Base-by-base conservation (phyloP, 2,888 invertebrate species). In the Apodemia duryi region DNA sequence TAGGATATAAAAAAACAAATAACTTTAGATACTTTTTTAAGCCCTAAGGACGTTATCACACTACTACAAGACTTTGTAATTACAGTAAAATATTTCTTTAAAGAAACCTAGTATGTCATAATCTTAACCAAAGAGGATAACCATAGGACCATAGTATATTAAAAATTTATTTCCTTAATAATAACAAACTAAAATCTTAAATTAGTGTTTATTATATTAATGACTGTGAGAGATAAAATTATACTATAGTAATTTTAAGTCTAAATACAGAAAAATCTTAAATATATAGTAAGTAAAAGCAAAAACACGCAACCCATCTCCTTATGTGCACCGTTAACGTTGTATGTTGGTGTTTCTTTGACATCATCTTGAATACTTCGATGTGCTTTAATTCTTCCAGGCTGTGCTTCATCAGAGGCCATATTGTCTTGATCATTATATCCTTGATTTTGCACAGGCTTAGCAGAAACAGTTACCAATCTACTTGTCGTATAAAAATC, bases 351-450 rank as follows among this genome's bases (percentile, higher is more conserved):
- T 28, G 71, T 52, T 46, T 75, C 69, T 63, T 75, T 69, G 0
- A 68, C 32, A 28, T 70, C 63, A 2, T 82, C 84, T 67, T 85
- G 81, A 64, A 85, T 72, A 69, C 84, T 86, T 72, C 84, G 77
- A 41, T 86, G 84, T 6, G 86, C 76, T 71, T 84, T 86, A 1
- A 82, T 76, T 70, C 80, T 83, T 21, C 88, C 88, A n/a, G 90
- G 84, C 64, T 81, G 81, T 0, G 84, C 91, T 73, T 91, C 86
- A 74, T 90, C 91, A 0, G 90, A 85, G 0, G 91, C 86, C 91
- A 90, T 91, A 9, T 65, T 64, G 1, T 84, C 78, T 0, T 76
- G 77, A 63, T 85, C 84, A 61, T 84, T 74, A 63, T 71, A 77
- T 21, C 73, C 71, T 62, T 81, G 80, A 54, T 76, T 76, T n/a